Percentiles rank a stretch among this genome's conserved stretches.
Evolutionary conservation across 2,113 vertebrate genomes (phyloP).

Genomic region (Lampris incognitus): DNA sequence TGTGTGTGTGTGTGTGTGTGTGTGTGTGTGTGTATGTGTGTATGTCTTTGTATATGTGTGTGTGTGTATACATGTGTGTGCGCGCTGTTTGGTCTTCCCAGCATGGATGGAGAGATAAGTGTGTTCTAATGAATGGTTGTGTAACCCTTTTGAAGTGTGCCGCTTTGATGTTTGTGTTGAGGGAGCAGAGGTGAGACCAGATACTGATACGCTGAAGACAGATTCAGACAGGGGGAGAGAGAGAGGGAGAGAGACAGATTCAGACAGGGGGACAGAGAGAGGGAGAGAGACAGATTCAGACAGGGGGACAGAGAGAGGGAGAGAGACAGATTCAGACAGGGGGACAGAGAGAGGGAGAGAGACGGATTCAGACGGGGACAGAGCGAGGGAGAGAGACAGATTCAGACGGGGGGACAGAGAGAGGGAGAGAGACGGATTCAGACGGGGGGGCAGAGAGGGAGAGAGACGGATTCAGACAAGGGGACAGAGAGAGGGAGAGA

Average conservation of each 20-base stretch:
- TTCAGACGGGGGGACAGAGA: too few relatives aligned
- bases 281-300: background rate
- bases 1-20: background rate
- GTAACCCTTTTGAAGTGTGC: conserved; percentile 58
- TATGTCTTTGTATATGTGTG: background rate
- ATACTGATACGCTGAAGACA: conserved; percentile 26
- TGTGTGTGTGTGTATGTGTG: background rate
- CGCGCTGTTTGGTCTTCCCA: conserved; percentile 20
- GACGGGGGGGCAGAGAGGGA: too few relatives aligned
- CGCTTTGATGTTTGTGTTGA: conserved; percentile 54
- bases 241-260: background rate
- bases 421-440: too few relatives aligned
- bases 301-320: conserved; percentile 1
- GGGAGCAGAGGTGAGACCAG: conserved; percentile 23
- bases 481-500: too few relatives aligned
- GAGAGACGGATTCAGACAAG: too few relatives aligned
- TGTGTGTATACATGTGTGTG: background rate
- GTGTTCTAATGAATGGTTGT: conserved; percentile 43
- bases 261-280: background rate
- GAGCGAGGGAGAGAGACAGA: background rate
- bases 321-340: too few relatives aligned
- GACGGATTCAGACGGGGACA: background rate
- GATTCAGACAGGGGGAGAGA: background rate
- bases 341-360: background rate
- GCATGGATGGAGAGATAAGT: conserved; percentile 25